Evolutionary conservation across 2,113 vertebrate species (phyloP).

Genomic region (Jacana jacana): DNA sequence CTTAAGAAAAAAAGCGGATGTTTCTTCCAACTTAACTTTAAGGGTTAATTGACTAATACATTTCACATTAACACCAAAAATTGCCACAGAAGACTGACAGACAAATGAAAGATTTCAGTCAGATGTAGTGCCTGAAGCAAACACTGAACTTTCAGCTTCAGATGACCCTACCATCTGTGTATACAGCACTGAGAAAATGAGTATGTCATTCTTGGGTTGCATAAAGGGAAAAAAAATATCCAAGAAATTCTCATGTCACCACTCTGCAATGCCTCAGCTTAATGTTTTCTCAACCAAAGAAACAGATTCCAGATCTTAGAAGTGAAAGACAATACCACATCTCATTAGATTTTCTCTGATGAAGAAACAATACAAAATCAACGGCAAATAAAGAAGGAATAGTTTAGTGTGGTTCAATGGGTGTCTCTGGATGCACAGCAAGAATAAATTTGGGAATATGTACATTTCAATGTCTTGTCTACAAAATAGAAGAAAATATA

Average conservation of each 20-base stretch:
- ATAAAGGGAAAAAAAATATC: not conserved
- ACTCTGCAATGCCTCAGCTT: not conserved
- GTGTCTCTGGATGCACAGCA: not conserved
- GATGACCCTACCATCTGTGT: conserved; percentile 35
- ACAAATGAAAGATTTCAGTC: conserved; percentile 45
- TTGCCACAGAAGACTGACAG: not conserved
- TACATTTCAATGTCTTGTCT: not conserved
- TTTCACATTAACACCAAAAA: not conserved
- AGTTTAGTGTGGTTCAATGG: not conserved
- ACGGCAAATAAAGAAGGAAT: not conserved
- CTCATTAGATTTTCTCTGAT: conserved; percentile 14
- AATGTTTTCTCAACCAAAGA: conserved; percentile 28
- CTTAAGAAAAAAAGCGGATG: not conserved
- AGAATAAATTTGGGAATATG: not conserved
- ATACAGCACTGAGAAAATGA: conserved; percentile 13
- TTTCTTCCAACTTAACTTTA: not conserved
- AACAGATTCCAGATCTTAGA: conserved; percentile 12
- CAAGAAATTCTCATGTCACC: conserved; percentile 30
- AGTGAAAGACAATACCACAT: not conserved
- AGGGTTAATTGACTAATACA: conserved; percentile 10
- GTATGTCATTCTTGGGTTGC: not conserved
- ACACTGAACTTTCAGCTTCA: conserved; percentile 52
- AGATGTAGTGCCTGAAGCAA: conserved; percentile 58
- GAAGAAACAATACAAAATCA: not conserved
- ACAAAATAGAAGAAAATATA: not conserved